phyloP scores from a whole-genome alignment of 1,140 invertebrate species.

The Scaptomyza graminum region DNA sequence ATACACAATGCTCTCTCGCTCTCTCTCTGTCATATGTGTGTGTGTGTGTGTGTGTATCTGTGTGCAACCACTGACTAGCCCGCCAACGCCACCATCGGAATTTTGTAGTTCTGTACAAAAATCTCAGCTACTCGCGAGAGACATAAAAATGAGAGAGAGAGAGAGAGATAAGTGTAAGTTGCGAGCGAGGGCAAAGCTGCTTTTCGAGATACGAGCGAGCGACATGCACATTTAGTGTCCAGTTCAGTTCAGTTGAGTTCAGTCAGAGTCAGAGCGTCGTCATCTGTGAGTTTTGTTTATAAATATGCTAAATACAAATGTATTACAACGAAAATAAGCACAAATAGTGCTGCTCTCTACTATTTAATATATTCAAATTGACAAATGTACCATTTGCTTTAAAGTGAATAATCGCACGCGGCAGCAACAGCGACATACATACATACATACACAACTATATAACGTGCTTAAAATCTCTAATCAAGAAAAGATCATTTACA shows the following conservation, averaged over 20 bases:
- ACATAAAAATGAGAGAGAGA: constrained; percentile 18
- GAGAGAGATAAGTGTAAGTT: constrained; percentile 12
- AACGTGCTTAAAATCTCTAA: constrained; percentile 18
- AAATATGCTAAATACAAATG: constrained; percentile 62
- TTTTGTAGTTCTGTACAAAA: constrained; percentile 67
- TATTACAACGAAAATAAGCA: constrained; percentile 44
- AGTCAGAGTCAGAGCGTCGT: constrained; percentile 77
- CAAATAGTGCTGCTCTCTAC: constrained; percentile 17
- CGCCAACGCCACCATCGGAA: constrained; percentile 62
- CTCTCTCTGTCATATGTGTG: constrained; percentile 16
- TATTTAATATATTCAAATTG: background rate
- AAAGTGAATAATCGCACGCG: constrained; percentile 13
- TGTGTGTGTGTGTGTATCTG: constrained; percentile 4
- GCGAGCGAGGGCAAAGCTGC: constrained; percentile 50
- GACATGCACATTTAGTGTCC: constrained; percentile 47
- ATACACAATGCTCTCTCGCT: constrained; percentile 39
- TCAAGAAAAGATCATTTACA: constrained; percentile 17
- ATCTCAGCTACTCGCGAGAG: constrained; percentile 49
- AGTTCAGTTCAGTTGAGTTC: constrained; percentile 77
- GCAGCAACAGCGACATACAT: constrained; percentile 9
- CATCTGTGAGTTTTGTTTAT: constrained; percentile 80
- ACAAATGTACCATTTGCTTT: constrained; percentile 11
- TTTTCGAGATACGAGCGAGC: constrained; percentile 55
- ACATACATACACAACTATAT: constrained; percentile 11
- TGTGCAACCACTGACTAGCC: constrained; percentile 65